phyloP scores from a whole-genome alignment of 1,140 invertebrate genomes.

The Bradynema listronoti region DNA sequence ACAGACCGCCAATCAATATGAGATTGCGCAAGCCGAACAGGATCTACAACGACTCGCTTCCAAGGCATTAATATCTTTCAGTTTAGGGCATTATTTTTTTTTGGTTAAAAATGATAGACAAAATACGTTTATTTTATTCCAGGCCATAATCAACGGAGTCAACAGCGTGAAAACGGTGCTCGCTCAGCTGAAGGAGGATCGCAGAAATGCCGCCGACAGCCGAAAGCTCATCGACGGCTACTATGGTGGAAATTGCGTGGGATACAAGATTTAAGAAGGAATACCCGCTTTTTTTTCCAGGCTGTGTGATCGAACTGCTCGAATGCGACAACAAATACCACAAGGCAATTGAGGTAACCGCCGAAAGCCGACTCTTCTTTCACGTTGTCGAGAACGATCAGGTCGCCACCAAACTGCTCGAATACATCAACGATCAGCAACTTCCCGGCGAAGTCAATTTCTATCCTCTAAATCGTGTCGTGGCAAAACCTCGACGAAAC shows the following conservation, averaged over 20 bases:
- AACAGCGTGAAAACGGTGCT: conserved; percentile 38
- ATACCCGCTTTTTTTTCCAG: conserved; percentile 61
- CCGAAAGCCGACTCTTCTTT: conserved; percentile 89
- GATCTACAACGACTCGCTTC: conserved; percentile 17
- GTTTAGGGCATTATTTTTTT: not conserved
- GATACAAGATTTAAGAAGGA: too few relatives aligned
- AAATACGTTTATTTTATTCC: conserved; percentile 6
- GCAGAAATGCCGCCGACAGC: conserved; percentile 33
- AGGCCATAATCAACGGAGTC: conserved; percentile 46
- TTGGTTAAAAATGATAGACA: too few relatives aligned
- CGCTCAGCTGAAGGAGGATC: too few relatives aligned
- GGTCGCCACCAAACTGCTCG: conserved; percentile 90
- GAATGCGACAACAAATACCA: conserved; percentile 93
- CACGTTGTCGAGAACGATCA: conserved; percentile 96
- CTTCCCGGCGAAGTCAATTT: conserved; percentile 97
- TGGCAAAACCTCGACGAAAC: conserved; percentile 71
- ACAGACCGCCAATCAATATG: conserved; percentile 82
- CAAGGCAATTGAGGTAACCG: conserved; percentile 96
- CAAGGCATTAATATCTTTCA: conserved; percentile 12
- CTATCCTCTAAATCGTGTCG: conserved; percentile 93
- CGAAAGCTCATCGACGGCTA: conserved; percentile 53
- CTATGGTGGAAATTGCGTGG: conserved; percentile 34
- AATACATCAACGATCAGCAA: conserved; percentile 91
- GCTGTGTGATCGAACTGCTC: conserved; percentile 94
- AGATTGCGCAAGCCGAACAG: conserved; percentile 59